phyloP scores from a whole-genome alignment of 2,888 invertebrate genomes.

The Autographa pulchrina region DNA sequence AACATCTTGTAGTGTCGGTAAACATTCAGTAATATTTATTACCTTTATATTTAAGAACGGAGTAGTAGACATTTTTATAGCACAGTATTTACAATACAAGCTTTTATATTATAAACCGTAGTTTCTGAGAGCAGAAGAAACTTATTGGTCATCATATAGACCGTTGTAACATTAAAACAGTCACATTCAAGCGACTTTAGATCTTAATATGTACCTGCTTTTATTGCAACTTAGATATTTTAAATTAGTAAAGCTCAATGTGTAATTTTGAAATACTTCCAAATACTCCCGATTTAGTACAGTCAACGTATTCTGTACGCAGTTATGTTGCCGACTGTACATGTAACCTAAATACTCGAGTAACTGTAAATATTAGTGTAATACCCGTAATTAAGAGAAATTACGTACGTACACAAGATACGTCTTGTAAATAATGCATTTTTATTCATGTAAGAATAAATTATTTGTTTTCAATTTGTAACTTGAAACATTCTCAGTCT shows the following conservation, averaged over 20 bases:
- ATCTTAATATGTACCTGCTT: slow-evolving; percentile 3
- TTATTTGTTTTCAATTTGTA: slow-evolving; percentile 62
- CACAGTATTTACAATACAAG: slow-evolving; percentile 25
- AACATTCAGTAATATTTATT: slow-evolving; percentile 37
- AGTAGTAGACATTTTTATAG: slow-evolving; percentile 20
- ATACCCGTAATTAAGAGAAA: slow-evolving; percentile 47
- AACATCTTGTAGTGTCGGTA: slow-evolving; percentile 22
- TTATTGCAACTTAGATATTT: slow-evolving; percentile 15
- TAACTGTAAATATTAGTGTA: slow-evolving; percentile 56
- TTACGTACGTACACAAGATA: slow-evolving; percentile 40
- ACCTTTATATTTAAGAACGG: slow-evolving; percentile 36
- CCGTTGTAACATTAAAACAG: not conserved
- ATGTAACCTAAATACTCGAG: slow-evolving; percentile 54
- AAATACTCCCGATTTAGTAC: slow-evolving; percentile 28
- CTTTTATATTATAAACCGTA: not conserved
- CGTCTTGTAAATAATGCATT: slow-evolving; percentile 61
- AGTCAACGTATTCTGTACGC: slow-evolving; percentile 33
- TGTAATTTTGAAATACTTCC: slow-evolving; percentile 15
- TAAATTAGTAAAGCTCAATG: slow-evolving; percentile 35
- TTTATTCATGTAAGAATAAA: slow-evolving; percentile 64
- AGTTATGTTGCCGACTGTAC: slow-evolving; percentile 42
- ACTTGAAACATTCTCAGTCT: slow-evolving; percentile 59
- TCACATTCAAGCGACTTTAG: not conserved
- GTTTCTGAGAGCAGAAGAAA: not conserved
- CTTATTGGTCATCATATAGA: not conserved